Evolutionary conservation across 2,113 vertebrate genomes (phyloP).

Genomic region (Triplophysa dalaica): DNA sequence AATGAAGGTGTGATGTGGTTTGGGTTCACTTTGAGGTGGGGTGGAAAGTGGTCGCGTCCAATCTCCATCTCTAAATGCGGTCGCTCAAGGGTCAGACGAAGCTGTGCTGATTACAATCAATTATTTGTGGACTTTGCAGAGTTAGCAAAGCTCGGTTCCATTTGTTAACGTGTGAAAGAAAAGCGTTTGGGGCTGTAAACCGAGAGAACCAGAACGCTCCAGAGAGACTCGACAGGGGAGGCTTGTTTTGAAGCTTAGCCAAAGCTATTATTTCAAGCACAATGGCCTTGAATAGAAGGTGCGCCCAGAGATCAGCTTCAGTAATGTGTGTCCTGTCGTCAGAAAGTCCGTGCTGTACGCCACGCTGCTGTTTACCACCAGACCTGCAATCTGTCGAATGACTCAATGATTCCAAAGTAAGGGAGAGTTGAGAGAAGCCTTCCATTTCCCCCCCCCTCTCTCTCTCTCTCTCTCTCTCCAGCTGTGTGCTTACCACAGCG

Average conservation of each 20-base stretch:
- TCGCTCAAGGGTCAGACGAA: background rate
- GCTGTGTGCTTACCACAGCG: conserved; percentile 14
- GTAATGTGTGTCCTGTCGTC: conserved; percentile 42
- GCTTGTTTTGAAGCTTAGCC: conserved; percentile 36
- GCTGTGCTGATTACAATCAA: too few species aligned
- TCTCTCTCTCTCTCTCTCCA: background rate
- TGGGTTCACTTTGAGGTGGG: conserved; percentile 1
- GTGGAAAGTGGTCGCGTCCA: background rate
- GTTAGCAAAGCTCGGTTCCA: too few species aligned
- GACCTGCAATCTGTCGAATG: conserved; percentile 36
- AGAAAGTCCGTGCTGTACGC: conserved; percentile 13
- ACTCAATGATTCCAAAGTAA: conserved; percentile 39
- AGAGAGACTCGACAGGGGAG: conserved; percentile 19
- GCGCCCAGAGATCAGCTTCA: conserved; percentile 40
- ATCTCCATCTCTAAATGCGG: background rate
- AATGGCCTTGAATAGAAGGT: conserved; percentile 44
- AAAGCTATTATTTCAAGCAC: conserved; percentile 40
- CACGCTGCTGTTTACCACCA: conserved; percentile 28
- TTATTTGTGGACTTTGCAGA: too few species aligned
- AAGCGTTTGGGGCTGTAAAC: background rate
- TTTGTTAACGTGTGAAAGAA: too few species aligned
- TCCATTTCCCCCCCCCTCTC: conserved; percentile 4
- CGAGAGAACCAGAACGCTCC: conserved; percentile 1
- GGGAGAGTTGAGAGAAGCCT: conserved; percentile 5
- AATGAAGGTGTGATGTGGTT: conserved; percentile 11